Conservation (phyloP, 2,113 vertebrate genomes). For the Sander vitreus region DNA sequence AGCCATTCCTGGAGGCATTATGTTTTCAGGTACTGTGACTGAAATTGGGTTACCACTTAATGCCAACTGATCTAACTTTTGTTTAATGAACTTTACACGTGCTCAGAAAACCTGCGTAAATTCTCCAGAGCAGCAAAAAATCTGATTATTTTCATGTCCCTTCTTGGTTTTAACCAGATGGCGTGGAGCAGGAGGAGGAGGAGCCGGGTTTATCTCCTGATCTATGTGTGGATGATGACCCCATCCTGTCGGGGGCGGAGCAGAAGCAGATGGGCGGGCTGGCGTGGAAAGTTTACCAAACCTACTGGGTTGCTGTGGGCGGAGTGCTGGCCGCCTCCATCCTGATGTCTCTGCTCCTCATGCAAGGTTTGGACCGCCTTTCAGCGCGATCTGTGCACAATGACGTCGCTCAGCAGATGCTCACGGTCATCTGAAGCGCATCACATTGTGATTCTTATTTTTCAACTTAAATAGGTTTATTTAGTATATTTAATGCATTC, state of each 20-base stretch:
- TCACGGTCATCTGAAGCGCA: no score
- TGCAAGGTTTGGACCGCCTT: slow-evolving; percentile 89
- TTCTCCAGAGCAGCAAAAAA: background rate
- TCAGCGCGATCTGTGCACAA: background rate
- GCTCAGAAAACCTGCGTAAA: background rate
- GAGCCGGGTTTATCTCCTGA: slow-evolving; percentile 61
- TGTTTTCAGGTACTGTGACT: no score
- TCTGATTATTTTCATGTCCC: background rate
- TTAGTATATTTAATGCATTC: no score
- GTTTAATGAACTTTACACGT: background rate
- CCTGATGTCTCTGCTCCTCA: slow-evolving; percentile 89
- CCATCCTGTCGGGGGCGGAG: slow-evolving; percentile 81
- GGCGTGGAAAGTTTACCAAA: slow-evolving; percentile 90
- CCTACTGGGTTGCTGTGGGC: slow-evolving; percentile 92
- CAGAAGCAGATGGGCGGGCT: slow-evolving; percentile 92
- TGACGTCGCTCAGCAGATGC: background rate
- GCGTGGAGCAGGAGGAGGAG: slow-evolving; percentile 52
- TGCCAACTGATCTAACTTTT: no score
- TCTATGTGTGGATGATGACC: slow-evolving; percentile 19
- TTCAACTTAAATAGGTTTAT: no score
- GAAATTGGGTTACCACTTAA: no score
- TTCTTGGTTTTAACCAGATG: slow-evolving; percentile 47
- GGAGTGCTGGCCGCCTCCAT: slow-evolving; percentile 83
- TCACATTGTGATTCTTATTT: no score
- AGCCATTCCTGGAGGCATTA: no score